Evolutionary conservation across 1,140 invertebrate species (phyloP), one percentile per base, ranked within the genome.

Genomic region (Calosoma granatense): DNA sequence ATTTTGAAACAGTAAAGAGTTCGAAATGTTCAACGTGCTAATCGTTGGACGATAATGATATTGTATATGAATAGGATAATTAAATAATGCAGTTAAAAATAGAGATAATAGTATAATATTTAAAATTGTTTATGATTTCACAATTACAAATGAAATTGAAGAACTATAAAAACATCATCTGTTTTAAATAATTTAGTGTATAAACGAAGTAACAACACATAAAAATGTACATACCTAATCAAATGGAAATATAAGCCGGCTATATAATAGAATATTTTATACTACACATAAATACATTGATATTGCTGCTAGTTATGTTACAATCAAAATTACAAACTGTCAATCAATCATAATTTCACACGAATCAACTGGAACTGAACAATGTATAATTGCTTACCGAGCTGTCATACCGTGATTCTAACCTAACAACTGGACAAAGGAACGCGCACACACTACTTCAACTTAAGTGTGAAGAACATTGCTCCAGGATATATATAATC

Each of bases 101-200:
- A 47, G 56, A 39, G 23, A 21, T 57, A 22, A 39, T 56, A 51
- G 23, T 55, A 26, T 52, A 22, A 47, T 57, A 57, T 53, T 15
- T 57, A 51, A 23, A 61, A 64, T 65, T 65, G 63, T 58, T 64
- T 64, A 63, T 67, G 65, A 61, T 61, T 66, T 61, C 63, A 67
- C 62, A 64, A 62, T 61, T 65, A 67, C 64, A 65, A 66, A 66
- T 64, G 62, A 65, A 64, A 58, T 62, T 56, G 58, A 56, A 63
- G 60, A 61, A 63, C 61, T 65, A 64, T 59, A 43, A 62, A 30
- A 60, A 60, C 53, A 55, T 58, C 51, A 57, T 43, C 57, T 55
- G 51, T 62, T 47, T 65, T 60, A 64, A 65, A 65, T 65, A 64
- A 64, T 64, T 65, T 65, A 65, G 60, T 61, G 54, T 53, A 47